Percentiles rank a stretch among this genome's conserved stretches.
Evolutionary conservation across 2,888 invertebrate genomes (phyloP).

Genomic region (Diarsia dahlii): DNA sequence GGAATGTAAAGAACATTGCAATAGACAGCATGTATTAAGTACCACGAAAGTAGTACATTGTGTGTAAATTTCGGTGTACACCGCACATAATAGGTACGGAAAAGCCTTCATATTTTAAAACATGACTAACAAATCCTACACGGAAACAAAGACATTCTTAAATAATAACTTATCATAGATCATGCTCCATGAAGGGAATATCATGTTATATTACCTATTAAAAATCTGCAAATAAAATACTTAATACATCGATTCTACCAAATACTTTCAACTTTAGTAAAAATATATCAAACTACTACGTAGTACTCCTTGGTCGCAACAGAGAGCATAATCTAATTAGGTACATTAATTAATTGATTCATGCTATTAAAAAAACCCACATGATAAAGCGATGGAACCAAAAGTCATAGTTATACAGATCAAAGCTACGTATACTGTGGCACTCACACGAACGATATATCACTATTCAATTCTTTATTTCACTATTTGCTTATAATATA

Average conservation of each 20-base stretch:
- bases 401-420: constrained; percentile 73
- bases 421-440: constrained; percentile 71
- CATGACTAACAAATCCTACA: constrained; percentile 70
- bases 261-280: constrained; percentile 30
- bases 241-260: constrained; percentile 49
- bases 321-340: constrained; percentile 76
- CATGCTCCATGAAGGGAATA: constrained; percentile 57
- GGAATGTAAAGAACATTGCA: background rate
- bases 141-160: constrained; percentile 66
- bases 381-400: constrained; percentile 86
- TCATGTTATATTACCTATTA: constrained; percentile 22
- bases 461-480: constrained; percentile 40
- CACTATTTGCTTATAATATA: constrained; percentile 36
- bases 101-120: constrained; percentile 44
- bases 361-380: constrained; percentile 91
- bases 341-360: constrained; percentile 71
- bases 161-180: constrained; percentile 52
- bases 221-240: constrained; percentile 48
- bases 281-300: constrained; percentile 47
- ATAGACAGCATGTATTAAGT: background rate
- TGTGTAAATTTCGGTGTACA: background rate
- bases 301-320: constrained; percentile 57
- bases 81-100: constrained; percentile 8
- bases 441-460: constrained; percentile 68
- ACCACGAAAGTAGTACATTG: too few species aligned